phyloP scores from a whole-genome alignment of 2,888 invertebrate genomes.

The Melolontha melolontha region DNA sequence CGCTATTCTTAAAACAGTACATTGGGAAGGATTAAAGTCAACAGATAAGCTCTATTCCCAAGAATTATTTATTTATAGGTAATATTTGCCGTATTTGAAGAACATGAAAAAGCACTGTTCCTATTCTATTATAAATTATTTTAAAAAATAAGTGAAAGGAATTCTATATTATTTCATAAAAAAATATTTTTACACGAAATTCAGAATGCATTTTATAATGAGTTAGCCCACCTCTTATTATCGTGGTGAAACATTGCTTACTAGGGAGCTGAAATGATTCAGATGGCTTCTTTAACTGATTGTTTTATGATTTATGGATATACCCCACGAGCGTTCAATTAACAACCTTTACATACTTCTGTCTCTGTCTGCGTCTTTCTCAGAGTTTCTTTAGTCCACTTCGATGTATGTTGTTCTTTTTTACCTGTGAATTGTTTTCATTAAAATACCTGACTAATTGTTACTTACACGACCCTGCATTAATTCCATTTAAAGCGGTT shows the following conservation, averaged over 20 bases:
- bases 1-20: too few relatives aligned
- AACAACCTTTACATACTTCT: slow-evolving; percentile 35
- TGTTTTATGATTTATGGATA: slow-evolving; percentile 51
- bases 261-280: slow-evolving; percentile 24
- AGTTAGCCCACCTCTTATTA: slow-evolving; percentile 9
- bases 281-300: slow-evolving; percentile 40
- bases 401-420: slow-evolving; percentile 36
- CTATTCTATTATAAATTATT: too few relatives aligned
- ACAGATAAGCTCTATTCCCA: too few relatives aligned
- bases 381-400: not conserved
- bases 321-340: slow-evolving; percentile 50
- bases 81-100: too few relatives aligned
- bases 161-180: slow-evolving; percentile 1
- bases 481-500: slow-evolving; percentile 36
- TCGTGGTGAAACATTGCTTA: slow-evolving; percentile 17
- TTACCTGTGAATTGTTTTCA: slow-evolving; percentile 51
- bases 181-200: too few relatives aligned
- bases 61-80: too few relatives aligned
- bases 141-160: too few relatives aligned
- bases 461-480: slow-evolving; percentile 45
- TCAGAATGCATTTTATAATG: not conserved
- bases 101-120: too few relatives aligned
- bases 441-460: slow-evolving; percentile 52
- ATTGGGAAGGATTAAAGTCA: too few relatives aligned
- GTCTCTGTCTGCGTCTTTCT: slow-evolving; percentile 5